Conservation (phyloP, 2,113 vertebrate species). For the Mormyrus lacerda region DNA sequence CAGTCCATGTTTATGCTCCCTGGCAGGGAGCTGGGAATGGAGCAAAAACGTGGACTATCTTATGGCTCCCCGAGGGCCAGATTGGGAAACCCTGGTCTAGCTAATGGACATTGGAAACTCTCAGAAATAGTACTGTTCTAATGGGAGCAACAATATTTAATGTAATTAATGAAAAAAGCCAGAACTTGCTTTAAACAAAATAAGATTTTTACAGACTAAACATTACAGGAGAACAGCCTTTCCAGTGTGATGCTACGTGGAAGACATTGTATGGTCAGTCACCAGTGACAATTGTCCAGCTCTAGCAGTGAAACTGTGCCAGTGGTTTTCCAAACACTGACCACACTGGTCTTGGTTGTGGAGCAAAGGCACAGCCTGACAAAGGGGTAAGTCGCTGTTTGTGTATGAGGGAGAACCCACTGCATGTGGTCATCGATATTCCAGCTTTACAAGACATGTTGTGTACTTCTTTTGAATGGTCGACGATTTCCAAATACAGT, state of each 20-base stretch:
- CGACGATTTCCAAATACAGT: constrained; percentile 60
- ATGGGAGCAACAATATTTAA: not conserved
- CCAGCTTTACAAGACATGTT: constrained; percentile 50
- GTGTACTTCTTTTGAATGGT: constrained; percentile 67
- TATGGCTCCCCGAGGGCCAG: not conserved
- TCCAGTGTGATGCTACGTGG: not conserved
- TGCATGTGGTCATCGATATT: constrained; percentile 69
- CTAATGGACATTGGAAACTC: not conserved
- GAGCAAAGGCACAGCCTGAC: not conserved
- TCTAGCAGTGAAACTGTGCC: not conserved
- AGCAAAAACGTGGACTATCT: too few relatives aligned
- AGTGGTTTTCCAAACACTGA: not conserved
- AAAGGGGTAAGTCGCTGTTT: constrained; percentile 50
- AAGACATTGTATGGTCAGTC: not conserved
- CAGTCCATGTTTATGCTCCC: not conserved
- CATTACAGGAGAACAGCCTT: not conserved
- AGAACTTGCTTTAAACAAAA: not conserved
- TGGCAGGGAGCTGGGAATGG: too few relatives aligned
- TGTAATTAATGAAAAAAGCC: not conserved
- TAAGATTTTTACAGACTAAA: not conserved
- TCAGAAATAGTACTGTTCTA: not conserved
- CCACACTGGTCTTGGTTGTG: not conserved
- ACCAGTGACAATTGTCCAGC: not conserved
- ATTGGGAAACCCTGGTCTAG: not conserved
- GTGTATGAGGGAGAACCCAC: constrained; percentile 62